Conservation (phyloP, 2,113 vertebrate species). For the Heloderma charlesbogerti region DNA sequence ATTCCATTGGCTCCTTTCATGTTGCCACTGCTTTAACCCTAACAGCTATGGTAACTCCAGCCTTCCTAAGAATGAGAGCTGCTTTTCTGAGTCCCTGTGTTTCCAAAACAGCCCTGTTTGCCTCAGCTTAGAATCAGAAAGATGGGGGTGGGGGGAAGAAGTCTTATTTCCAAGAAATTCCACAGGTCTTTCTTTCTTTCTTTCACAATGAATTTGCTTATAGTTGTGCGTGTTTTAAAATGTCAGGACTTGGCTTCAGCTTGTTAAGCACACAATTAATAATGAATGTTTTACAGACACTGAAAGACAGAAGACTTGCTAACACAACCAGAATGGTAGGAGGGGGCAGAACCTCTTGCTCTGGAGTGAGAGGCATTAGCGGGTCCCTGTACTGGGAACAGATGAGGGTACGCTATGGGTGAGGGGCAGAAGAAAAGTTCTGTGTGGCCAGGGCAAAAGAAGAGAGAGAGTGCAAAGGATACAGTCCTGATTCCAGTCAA, state of each 20-base stretch:
- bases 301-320: background rate
- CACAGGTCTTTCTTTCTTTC: background rate
- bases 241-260: background rate
- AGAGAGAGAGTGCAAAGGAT: background rate
- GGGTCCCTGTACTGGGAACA: background rate
- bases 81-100: constrained; percentile 1
- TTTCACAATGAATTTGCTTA: constrained; percentile 1
- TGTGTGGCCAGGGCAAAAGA: background rate
- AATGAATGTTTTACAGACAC: background rate
- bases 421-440: background rate
- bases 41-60: background rate
- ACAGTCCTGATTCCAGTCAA: background rate
- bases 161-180: constrained; percentile 18
- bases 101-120: background rate
- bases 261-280: constrained; percentile 8
- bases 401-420: no score
- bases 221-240: constrained; percentile 15
- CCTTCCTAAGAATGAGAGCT: fast-evolving
- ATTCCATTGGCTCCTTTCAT: constrained; percentile 16
- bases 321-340: background rate
- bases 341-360: background rate
- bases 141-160: background rate
- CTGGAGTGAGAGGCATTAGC: background rate
- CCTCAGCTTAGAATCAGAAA: constrained; percentile 17
- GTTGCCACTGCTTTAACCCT: fast-evolving